phyloP scores from a whole-genome alignment of 2,888 invertebrate genomes.

The Minunthozetes semirufus region DNA sequence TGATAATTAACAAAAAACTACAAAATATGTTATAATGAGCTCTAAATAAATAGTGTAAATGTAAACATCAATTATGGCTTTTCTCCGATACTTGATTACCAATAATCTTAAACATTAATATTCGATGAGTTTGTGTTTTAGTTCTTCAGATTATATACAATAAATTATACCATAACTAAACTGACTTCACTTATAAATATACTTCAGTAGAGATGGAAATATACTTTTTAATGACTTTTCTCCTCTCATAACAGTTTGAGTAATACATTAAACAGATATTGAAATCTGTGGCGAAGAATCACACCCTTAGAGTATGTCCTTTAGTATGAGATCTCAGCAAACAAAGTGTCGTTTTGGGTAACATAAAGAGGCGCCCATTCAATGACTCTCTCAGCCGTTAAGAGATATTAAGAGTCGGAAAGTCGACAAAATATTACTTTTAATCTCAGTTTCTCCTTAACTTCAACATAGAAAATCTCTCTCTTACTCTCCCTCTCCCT shows the following conservation, averaged over 20 bases:
- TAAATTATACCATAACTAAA: neutral
- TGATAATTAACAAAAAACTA: too few species aligned
- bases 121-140: neutral
- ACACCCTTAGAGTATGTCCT: neutral
- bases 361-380: slow-evolving; percentile 4
- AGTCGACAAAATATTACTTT: neutral
- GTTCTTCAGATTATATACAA: neutral
- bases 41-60: too few species aligned
- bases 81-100: too few species aligned
- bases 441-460: neutral
- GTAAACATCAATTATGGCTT: too few species aligned
- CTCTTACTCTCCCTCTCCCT: too few species aligned
- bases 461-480: too few species aligned
- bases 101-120: too few species aligned
- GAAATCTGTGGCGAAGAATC: neutral
- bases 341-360: neutral
- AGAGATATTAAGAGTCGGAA: neutral
- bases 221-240: too few species aligned
- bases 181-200: too few species aligned
- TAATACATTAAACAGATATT: neutral
- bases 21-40: too few species aligned
- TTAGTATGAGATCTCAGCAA: too few species aligned
- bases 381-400: neutral
- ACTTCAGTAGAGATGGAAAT: too few species aligned
- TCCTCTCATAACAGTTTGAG: neutral